phyloP scores from a whole-genome alignment of 1,140 invertebrate species.

The Melanaphis sacchari region DNA sequence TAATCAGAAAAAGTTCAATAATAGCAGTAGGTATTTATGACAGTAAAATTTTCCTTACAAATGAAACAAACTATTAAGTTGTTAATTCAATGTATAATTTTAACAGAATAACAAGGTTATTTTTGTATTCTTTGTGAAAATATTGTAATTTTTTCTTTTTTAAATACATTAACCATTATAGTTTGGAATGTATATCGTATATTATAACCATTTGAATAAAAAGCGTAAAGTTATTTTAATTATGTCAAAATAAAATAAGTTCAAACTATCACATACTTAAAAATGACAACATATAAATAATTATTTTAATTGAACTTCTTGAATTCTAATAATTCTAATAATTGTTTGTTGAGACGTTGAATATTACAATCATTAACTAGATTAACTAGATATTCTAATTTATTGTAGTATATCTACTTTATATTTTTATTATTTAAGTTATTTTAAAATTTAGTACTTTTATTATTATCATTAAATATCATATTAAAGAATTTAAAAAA shows the following conservation, averaged over 20 bases:
- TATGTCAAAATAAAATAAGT: neutral
- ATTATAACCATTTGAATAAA: neutral
- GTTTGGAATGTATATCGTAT: neutral
- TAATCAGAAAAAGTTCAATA: fast-evolving
- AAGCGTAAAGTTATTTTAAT: neutral
- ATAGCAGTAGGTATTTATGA: neutral
- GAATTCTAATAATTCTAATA: neutral
- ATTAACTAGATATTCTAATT: neutral
- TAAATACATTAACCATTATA: neutral
- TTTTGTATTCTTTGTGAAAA: neutral
- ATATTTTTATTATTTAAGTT: neutral
- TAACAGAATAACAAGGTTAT: too few species aligned
- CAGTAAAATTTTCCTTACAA: neutral
- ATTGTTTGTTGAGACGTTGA: neutral
- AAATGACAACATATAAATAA: neutral
- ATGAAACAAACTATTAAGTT: neutral
- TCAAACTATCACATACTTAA: neutral
- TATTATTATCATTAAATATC: neutral
- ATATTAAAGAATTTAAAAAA: neutral
- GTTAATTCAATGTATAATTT: too few species aligned
- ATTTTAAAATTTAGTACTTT: neutral
- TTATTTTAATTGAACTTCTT: neutral
- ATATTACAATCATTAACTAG: neutral
- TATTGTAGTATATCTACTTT: neutral
- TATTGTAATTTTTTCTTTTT: neutral